phyloP scores from a whole-genome alignment of 2,888 invertebrate species.

The Lithophane semibrunnea region DNA sequence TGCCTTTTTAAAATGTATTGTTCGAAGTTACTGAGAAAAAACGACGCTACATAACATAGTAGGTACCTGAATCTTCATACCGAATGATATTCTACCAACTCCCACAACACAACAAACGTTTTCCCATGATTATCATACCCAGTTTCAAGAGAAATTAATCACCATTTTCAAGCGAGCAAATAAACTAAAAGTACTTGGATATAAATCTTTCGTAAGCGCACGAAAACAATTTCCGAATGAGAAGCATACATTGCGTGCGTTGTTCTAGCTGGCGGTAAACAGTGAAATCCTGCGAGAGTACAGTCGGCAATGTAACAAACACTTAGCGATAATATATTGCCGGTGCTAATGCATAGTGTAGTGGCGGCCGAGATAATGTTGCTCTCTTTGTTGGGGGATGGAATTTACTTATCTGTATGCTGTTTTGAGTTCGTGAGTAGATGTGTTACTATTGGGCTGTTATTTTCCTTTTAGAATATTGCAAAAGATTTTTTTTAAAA shows the following conservation, averaged over 20 bases:
- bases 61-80: too few species aligned
- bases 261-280: constrained; percentile 65
- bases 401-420: constrained; percentile 46
- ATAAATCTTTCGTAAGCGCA: constrained; percentile 65
- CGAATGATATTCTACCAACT: not conserved
- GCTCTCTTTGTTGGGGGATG: constrained; percentile 56
- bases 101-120: constrained; percentile 5
- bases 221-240: constrained; percentile 69
- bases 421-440: constrained; percentile 29
- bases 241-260: constrained; percentile 66
- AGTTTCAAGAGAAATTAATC: constrained; percentile 54
- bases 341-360: constrained; percentile 77
- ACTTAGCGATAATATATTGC: constrained; percentile 81
- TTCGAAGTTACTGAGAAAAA: not conserved
- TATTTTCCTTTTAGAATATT: not conserved
- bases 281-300: constrained; percentile 67
- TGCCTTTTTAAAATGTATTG: too few species aligned
- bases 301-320: constrained; percentile 75
- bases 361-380: constrained; percentile 68
- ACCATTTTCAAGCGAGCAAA: constrained; percentile 55
- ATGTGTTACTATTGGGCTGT: not conserved
- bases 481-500: too few species aligned
- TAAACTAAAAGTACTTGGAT: constrained; percentile 65
- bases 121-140: constrained; percentile 39
- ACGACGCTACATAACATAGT: too few species aligned